Conservation (phyloP, 1,140 invertebrate genomes). For the Coenobita brevimanus region DNA sequence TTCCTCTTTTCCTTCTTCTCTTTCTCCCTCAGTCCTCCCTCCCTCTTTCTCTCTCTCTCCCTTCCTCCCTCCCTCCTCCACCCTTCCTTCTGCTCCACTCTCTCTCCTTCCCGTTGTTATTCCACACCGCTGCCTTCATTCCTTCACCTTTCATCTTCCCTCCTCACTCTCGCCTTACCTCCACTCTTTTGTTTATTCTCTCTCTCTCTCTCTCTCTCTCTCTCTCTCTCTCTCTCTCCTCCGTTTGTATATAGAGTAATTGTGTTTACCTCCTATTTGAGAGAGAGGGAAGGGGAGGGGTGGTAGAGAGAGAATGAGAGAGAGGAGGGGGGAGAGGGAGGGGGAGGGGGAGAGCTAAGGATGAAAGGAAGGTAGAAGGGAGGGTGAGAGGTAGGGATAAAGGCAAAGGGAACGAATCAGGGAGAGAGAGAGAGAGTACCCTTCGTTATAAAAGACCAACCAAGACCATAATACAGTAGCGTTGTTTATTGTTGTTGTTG, state of each 20-base stretch:
- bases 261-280: not conserved
- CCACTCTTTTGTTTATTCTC: not conserved
- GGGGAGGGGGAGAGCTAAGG: not conserved
- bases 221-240: conserved; percentile 28
- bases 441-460: no score
- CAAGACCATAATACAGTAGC: no score
- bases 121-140: not conserved
- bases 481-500: no score
- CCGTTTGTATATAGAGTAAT: not conserved
- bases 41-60: conserved; percentile 18
- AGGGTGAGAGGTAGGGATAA: conserved; percentile 20
- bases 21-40: not conserved
- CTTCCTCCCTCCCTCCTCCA: conserved; percentile 17
- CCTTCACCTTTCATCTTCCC: not conserved
- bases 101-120: no score
- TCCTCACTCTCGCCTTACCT: not conserved
- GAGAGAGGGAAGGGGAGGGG: conserved; percentile 5
- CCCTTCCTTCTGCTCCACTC: conserved; percentile 9
- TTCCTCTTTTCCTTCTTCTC: not conserved
- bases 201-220: not conserved
- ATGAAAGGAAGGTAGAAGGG: conserved; percentile 17
- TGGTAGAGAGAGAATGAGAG: conserved; percentile 1
- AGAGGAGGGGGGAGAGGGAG: conserved; percentile 36
- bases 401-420: not conserved
- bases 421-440: not conserved